Percentiles rank a stretch among this genome's conserved stretches.
Evolutionary conservation across 2,113 vertebrate species (phyloP).

Genomic region (Regulus satrapa): DNA sequence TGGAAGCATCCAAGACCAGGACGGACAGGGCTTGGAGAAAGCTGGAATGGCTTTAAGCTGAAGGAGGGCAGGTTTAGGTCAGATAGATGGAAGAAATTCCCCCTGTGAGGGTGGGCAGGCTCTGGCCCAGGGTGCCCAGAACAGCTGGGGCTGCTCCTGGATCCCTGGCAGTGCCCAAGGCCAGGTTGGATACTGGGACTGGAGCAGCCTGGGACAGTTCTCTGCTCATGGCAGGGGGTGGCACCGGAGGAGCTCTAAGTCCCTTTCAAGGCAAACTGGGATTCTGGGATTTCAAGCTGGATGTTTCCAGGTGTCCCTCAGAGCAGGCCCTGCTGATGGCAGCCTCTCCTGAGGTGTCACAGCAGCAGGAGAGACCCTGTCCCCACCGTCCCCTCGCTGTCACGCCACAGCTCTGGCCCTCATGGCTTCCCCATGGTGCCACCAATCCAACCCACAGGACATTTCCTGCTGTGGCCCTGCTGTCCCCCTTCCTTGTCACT

Average conservation of each 20-base stretch:
- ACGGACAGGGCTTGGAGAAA: neutral
- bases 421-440: neutral
- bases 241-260: rapidly evolving
- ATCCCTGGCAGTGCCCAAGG: neutral
- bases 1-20: neutral
- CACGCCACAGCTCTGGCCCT: rapidly evolving
- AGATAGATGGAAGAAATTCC: rapidly evolving
- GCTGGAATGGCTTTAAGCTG: neutral
- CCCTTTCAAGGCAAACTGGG: neutral
- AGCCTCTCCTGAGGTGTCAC: rapidly evolving
- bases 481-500: neutral
- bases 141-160: neutral
- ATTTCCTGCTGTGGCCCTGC: neutral
- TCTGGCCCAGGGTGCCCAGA: neutral
- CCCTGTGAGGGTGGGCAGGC: neutral
- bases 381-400: neutral
- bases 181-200: neutral
- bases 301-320: neutral
- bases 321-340: neutral
- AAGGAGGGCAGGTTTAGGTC: neutral
- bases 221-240: neutral
- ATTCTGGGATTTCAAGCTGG: neutral
- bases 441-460: neutral
- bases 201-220: neutral
- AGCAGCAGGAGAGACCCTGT: neutral